Percentiles rank a stretch among this genome's conserved stretches.
phyloP scores from a whole-genome alignment of 2,888 invertebrate species.

The Acleris emargana region DNA sequence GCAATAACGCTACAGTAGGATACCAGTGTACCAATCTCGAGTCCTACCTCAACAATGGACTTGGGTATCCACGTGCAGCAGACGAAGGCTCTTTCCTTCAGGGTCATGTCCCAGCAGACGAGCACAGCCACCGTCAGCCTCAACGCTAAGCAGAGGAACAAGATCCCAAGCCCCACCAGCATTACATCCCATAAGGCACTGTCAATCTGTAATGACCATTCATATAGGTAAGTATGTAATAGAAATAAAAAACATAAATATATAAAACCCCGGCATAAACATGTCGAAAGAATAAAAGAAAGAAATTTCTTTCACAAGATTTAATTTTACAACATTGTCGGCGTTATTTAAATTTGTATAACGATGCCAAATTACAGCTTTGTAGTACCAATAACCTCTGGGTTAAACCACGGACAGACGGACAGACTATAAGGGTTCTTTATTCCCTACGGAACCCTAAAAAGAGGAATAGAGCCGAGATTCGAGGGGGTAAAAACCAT shows the following conservation, averaged over 20 bases:
- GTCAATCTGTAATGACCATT: slow-evolving; percentile 57
- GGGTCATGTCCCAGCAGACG: slow-evolving; percentile 73
- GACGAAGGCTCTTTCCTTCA: slow-evolving; percentile 85
- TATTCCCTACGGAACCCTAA: too few species aligned
- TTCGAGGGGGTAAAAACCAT: too few species aligned
- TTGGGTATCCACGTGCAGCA: slow-evolving; percentile 88
- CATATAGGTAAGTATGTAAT: background rate
- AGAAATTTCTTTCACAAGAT: too few species aligned
- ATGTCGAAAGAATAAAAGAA: background rate
- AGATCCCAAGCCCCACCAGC: slow-evolving; percentile 65
- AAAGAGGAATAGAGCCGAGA: too few species aligned
- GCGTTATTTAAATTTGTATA: too few species aligned
- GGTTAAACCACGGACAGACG: too few species aligned
- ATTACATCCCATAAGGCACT: slow-evolving; percentile 54
- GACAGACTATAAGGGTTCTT: too few species aligned
- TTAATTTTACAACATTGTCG: too few species aligned
- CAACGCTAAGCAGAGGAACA: slow-evolving; percentile 60
- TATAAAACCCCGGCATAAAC: background rate
- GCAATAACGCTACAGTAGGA: too few species aligned
- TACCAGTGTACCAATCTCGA: too few species aligned
- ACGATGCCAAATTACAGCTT: too few species aligned
- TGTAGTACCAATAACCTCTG: too few species aligned
- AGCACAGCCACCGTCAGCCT: slow-evolving; percentile 58
- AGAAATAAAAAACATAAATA: background rate
- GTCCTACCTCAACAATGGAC: slow-evolving; percentile 86